Percentiles rank a stretch among this genome's conserved stretches.
These are phyloP conservation scores for Anguilla anguilla DNA, from an alignment of 2,797 vertebrate species.

Conservation along the genomic window DNA sequence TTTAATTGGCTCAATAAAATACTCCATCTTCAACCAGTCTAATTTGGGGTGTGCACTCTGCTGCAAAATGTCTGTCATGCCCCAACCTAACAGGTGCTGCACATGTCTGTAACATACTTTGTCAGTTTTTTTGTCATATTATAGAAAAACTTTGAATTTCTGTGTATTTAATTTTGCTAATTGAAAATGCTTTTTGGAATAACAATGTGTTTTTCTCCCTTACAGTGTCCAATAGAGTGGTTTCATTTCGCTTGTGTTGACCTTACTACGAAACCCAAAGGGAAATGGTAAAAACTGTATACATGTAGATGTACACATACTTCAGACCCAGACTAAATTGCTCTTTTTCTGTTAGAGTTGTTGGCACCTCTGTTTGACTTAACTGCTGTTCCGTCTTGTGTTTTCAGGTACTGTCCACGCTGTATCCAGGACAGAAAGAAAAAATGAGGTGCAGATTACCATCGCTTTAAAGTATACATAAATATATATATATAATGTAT, in stretches of 20 bases:
- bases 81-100: background rate
- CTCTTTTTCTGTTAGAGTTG: background rate
- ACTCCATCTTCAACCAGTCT: too few species aligned
- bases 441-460: constrained; percentile 61
- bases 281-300: constrained; percentile 72
- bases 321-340: background rate
- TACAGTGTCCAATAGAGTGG: constrained; percentile 81
- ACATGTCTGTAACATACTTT: background rate
- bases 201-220: constrained; percentile 6
- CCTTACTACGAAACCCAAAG: constrained; percentile 81
- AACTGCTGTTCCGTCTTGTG: background rate
- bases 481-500: constrained; percentile 16
- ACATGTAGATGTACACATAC: background rate
- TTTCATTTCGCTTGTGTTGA: constrained; percentile 83
- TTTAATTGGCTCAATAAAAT: too few species aligned
- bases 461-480: constrained; percentile 9
- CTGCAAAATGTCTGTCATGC: background rate
- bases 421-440: constrained; percentile 80
- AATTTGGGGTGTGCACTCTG: background rate
- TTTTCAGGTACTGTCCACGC: constrained; percentile 79
- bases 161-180: background rate
- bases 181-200: background rate
- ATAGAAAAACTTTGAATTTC: background rate
- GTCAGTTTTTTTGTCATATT: background rate
- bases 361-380: too few species aligned